Base-by-base conservation (phyloP, 1,140 invertebrate species). In the Physella acuta region DNA sequence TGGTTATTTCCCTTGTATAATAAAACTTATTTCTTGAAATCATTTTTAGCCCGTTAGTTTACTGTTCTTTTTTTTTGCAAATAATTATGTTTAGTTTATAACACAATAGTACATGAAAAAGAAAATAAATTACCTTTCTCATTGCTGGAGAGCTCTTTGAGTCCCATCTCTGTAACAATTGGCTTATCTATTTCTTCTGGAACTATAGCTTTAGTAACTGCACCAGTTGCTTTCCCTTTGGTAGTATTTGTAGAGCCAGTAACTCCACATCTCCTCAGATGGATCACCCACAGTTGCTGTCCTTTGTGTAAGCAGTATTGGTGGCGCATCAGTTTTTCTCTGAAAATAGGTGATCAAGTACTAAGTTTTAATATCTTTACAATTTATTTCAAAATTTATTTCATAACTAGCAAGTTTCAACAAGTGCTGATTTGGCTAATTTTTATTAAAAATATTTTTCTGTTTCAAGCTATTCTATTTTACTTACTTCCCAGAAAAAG, bases 281-380 rank as follows among this genome's bases (percentile, higher is more conserved):
- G 68, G 17, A 73, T 55, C 14, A 73, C 63, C 71, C 71, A 73
- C 0, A 60, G 58, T 8, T 28, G 14, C 17, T 55, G 39, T 20
- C 64, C 67, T 51, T 49, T n/a, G 58, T 73, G 71, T n/a, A 64
- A 52, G 49, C 67, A 70, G 2, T 58, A 66, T 58, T 73, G 67
- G 52, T 73, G 71, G 17, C 67, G 68, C 44, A 66, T 56, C 62
- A 73, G 52, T 34, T 73, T 73, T 26, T 73, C 71, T 55, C 71
- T 73, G 66, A 61, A 59, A 37, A 58, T 11, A 60, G 65, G n/a
- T n/a, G n/a, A n/a, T n/a, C n/a, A n/a, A n/a, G n/a, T n/a, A n/a
- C n/a, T n/a, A n/a, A n/a, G n/a, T n/a, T n/a, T n/a, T n/a, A n/a
- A n/a, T n/a, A n/a, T n/a, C n/a, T n/a, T n/a, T n/a, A n/a, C n/a